Evolutionary conservation across 1,140 invertebrate genomes (phyloP).

Genomic region (Drosophila persimilis): DNA sequence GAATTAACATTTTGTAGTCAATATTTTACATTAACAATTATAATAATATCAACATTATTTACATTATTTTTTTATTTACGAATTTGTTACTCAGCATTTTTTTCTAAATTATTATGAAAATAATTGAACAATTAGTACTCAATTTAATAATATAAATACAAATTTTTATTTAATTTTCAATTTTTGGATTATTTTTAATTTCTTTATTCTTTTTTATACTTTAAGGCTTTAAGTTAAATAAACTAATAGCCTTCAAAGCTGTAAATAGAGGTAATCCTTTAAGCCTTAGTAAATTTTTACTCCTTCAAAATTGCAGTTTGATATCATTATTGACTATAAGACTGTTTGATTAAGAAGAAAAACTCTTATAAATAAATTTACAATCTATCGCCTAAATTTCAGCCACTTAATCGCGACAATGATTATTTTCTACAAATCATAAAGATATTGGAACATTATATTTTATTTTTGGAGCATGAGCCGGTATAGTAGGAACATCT

Average conservation of each 20-base stretch:
- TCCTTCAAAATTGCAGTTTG: slow-evolving; percentile 85
- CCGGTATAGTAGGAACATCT: slow-evolving; percentile 70
- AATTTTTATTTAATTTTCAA: slow-evolving; percentile 69
- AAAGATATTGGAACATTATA: slow-evolving; percentile 90
- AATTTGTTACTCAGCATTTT: slow-evolving; percentile 78
- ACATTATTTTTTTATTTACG: slow-evolving; percentile 83
- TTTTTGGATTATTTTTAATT: too few species aligned
- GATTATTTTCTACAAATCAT: slow-evolving; percentile 89
- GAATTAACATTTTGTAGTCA: slow-evolving; percentile 61
- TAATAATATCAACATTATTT: slow-evolving; percentile 81
- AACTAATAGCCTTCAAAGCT: slow-evolving; percentile 85
- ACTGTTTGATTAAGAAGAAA: slow-evolving; percentile 82
- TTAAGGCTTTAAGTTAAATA: too few species aligned
- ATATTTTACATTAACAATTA: slow-evolving; percentile 49
- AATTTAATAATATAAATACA: slow-evolving; percentile 31
- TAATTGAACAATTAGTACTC: slow-evolving; percentile 61
- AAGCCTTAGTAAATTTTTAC: slow-evolving; percentile 83
- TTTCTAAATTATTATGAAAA: slow-evolving; percentile 80
- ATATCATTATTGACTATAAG: slow-evolving; percentile 84
- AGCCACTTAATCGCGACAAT: slow-evolving; percentile 85
- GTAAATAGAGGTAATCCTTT: slow-evolving; percentile 83
- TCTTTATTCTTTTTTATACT: too few species aligned
- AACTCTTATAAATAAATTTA: slow-evolving; percentile 85
- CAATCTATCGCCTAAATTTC: slow-evolving; percentile 84
- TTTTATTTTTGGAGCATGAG: slow-evolving; percentile 81